A percentile compares a stretch with the other conserved stretches of the same genome.
Evolutionary conservation across 2,113 vertebrate genomes (phyloP).

Genomic region (Empidonax alnorum): DNA sequence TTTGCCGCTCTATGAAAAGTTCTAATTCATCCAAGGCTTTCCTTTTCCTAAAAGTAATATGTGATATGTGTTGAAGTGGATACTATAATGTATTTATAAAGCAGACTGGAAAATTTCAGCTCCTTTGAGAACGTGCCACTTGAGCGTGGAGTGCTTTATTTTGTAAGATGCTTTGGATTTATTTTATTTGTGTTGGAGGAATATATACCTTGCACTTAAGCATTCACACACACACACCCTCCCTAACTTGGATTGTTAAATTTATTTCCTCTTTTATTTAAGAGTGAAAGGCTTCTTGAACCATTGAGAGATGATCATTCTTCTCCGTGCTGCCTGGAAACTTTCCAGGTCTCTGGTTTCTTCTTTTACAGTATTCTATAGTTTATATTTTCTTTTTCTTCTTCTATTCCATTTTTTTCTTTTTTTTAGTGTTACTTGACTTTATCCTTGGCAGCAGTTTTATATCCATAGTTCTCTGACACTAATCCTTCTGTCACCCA

Average conservation of each 20-base stretch:
- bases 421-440: background rate
- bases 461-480: background rate
- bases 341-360: background rate
- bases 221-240: background rate
- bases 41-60: background rate
- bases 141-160: background rate
- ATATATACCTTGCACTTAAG: background rate
- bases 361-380: background rate
- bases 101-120: background rate
- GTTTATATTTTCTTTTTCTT: background rate
- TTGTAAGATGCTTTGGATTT: background rate
- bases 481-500: background rate
- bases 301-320: background rate
- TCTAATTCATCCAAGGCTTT: background rate
- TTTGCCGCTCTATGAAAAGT: background rate
- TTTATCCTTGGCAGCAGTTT: background rate
- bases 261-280: conserved; percentile 1
- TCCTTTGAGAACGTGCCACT: background rate
- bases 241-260: background rate
- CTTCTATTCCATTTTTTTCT: background rate
- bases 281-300: background rate
- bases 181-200: background rate
- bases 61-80: background rate
- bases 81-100: background rate
- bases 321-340: background rate